These are phyloP conservation scores for Arrhopalites spinosus DNA, from an alignment of 2,888 invertebrate species.

Conservation along the genomic window DNA sequence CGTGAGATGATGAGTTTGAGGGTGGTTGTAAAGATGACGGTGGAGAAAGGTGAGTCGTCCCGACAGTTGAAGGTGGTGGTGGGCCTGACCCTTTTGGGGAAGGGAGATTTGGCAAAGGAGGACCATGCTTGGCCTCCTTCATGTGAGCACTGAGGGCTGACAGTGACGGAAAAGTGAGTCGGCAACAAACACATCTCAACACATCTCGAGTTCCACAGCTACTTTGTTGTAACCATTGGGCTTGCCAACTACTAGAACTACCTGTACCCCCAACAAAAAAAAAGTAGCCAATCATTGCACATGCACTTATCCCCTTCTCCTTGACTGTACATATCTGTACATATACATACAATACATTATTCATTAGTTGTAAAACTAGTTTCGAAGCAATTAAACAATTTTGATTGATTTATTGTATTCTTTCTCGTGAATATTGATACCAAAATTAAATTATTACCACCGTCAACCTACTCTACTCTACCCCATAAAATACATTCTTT, in stretches of 20 bases:
- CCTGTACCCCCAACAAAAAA: conserved; percentile 34
- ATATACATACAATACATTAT: conserved; percentile 28
- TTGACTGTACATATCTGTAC: background rate
- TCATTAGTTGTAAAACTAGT: conserved; percentile 40
- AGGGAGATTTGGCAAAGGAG: conserved; percentile 50
- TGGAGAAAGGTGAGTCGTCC: conserved; percentile 58
- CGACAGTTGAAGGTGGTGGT: conserved; percentile 67
- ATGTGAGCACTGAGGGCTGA: conserved; percentile 95
- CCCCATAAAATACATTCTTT: background rate
- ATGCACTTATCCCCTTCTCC: background rate
- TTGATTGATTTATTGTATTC: conserved; percentile 36
- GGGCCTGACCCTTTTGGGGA: conserved; percentile 62
- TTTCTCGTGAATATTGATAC: conserved; percentile 39
- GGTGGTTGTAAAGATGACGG: conserved; percentile 63
- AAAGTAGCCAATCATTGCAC: conserved; percentile 12
- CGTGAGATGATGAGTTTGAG: conserved; percentile 45
- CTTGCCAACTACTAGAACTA: conserved; percentile 72
- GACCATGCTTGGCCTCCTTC: conserved; percentile 96
- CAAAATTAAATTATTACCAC: conserved; percentile 40
- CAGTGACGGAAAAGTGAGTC: conserved; percentile 91
- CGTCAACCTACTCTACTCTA: conserved; percentile 29
- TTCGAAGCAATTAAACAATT: conserved; percentile 38
- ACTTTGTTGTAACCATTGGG: conserved; percentile 95
- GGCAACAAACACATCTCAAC: conserved; percentile 97
- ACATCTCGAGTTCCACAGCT: conserved; percentile 95